phyloP scores from a whole-genome alignment of 1,140 invertebrate genomes.

The Bombus breviceps region DNA sequence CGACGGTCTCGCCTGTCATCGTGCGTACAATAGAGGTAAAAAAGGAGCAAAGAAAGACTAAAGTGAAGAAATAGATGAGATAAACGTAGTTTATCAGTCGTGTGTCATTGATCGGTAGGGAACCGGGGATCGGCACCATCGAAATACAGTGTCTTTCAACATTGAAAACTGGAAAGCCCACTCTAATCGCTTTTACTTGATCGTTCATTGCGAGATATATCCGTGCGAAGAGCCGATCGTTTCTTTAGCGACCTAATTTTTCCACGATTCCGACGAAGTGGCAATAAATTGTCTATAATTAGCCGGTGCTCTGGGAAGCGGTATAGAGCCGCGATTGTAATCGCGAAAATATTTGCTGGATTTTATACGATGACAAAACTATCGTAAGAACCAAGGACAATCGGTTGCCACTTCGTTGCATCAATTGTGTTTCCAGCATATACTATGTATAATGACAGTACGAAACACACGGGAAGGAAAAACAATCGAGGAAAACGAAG shows the following conservation, averaged over 20 bases:
- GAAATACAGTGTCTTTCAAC: not conserved
- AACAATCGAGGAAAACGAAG: not conserved
- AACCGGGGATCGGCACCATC: not conserved
- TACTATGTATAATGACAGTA: slow-evolving; percentile 14
- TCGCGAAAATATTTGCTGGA: not conserved
- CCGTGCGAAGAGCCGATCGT: not conserved
- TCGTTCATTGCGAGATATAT: not conserved
- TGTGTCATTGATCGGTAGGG: not conserved
- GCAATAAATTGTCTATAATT: not conserved
- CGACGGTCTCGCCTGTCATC: not conserved
- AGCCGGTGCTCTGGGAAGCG: too few species aligned
- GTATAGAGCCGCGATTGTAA: not conserved
- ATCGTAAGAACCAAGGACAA: not conserved
- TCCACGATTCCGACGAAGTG: not conserved
- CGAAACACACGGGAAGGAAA: not conserved
- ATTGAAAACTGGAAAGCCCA: slow-evolving; percentile 57
- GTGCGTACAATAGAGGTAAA: not conserved
- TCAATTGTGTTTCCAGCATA: slow-evolving; percentile 14
- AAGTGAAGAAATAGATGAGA: not conserved
- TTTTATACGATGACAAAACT: not conserved
- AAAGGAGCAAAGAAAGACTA: too few species aligned
- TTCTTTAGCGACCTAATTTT: slow-evolving; percentile 19
- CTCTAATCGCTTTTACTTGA: slow-evolving; percentile 10
- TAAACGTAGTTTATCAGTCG: not conserved
- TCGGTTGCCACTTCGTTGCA: slow-evolving; percentile 24